These are phyloP conservation scores for Suricata suricatta DNA, from an alignment of 2,113 vertebrate genomes.

Conservation along the genomic window DNA sequence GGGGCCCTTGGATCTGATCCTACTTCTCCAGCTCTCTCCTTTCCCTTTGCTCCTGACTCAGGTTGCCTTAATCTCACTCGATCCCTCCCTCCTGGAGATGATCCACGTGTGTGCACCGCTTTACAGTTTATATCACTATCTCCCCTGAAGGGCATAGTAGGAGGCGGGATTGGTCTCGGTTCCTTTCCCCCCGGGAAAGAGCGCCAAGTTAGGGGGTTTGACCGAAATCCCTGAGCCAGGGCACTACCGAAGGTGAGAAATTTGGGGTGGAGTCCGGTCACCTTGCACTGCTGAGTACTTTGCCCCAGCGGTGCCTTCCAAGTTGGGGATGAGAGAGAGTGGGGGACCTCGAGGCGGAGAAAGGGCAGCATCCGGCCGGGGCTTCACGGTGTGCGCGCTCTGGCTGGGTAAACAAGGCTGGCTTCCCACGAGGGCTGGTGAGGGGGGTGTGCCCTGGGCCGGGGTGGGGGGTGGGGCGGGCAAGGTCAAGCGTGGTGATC, in stretches of 20 bases:
- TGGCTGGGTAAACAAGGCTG: not conserved
- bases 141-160: not conserved
- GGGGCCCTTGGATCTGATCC: slow-evolving; percentile 7
- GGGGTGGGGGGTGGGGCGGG: not conserved
- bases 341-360: not conserved
- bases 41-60: slow-evolving; percentile 29
- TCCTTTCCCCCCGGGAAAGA: not conserved
- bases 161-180: fast-evolving
- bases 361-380: not conserved
- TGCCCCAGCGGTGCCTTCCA: not conserved
- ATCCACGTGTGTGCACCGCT: not conserved
- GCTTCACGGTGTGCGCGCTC: not conserved
- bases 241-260: not conserved
- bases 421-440: slow-evolving; percentile 38
- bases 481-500: not conserved
- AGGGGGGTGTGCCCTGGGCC: not conserved
- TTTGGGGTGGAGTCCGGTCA: not conserved
- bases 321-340: not conserved
- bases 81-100: not conserved
- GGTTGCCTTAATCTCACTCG: not conserved
- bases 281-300: not conserved
- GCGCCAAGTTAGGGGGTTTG: not conserved
- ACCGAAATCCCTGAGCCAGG: not conserved
- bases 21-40: not conserved
- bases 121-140: not conserved